Evolutionary conservation across 2,888 invertebrate species (phyloP).

Genomic region (Leptopterna dolabrata): DNA sequence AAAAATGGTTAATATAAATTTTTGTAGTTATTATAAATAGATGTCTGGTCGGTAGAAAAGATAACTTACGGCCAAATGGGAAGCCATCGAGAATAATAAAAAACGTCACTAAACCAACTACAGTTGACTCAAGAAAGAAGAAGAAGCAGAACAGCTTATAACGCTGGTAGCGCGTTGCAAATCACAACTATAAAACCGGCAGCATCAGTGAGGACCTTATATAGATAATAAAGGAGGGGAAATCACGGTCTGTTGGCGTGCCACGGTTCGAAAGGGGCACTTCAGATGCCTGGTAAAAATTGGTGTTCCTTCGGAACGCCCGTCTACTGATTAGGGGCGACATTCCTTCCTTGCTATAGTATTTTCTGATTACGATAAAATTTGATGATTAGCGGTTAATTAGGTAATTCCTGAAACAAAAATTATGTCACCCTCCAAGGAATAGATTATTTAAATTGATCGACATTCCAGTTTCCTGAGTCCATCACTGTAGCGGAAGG

Average conservation of each 20-base stretch:
- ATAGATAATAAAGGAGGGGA: conserved; percentile 44
- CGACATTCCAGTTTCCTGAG: too few relatives aligned
- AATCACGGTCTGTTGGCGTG: conserved; percentile 44
- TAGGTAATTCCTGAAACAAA: too few relatives aligned
- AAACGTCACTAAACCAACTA: neutral
- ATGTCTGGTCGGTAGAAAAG: too few relatives aligned
- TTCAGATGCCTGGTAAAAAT: conserved; percentile 25
- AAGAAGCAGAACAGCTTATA: too few relatives aligned
- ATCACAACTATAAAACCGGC: conserved; percentile 25
- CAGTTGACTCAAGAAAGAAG: too few relatives aligned
- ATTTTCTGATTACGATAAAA: neutral
- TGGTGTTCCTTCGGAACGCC: neutral
- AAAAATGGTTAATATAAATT: too few relatives aligned
- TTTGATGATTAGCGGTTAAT: neutral
- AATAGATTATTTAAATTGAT: too few relatives aligned
- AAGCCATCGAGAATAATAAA: neutral
- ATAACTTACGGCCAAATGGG: neutral
- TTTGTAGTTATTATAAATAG: too few relatives aligned
- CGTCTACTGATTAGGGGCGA: neutral
- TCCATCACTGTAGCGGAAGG: too few relatives aligned
- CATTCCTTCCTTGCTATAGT: conserved; percentile 3
- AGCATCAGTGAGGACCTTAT: conserved; percentile 5
- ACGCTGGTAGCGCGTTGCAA: conserved; percentile 8
- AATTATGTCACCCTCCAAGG: too few relatives aligned
- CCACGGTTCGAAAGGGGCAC: conserved; percentile 8